Conservation (phyloP, 2,888 invertebrate species). For the Sepioteuthis lessoniana region DNA sequence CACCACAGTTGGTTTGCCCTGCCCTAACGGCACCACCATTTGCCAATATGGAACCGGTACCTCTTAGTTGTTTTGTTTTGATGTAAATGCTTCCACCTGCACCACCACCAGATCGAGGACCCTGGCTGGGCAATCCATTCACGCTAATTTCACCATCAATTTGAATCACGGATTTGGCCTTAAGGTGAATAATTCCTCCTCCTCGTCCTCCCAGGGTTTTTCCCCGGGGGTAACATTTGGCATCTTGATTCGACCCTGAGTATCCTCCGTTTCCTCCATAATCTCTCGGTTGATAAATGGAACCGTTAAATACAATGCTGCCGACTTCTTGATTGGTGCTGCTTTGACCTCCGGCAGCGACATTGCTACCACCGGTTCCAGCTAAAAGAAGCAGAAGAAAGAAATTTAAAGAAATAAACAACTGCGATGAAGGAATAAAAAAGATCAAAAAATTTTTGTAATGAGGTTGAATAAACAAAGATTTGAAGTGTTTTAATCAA, state of each 20-base stretch:
- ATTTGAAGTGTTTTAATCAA: too few relatives aligned
- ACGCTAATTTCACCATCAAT: slow-evolving; percentile 55
- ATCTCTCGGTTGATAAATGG: slow-evolving; percentile 59
- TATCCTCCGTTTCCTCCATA: slow-evolving; percentile 64
- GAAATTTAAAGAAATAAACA: background rate
- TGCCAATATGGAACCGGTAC: slow-evolving; percentile 57
- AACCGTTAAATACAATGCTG: slow-evolving; percentile 59
- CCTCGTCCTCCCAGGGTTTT: slow-evolving; percentile 59
- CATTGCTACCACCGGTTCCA: slow-evolving; percentile 62
- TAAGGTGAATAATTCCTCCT: slow-evolving; percentile 62
- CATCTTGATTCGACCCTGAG: slow-evolving; percentile 56
- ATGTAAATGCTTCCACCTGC: slow-evolving; percentile 64
- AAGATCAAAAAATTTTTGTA: too few relatives aligned
- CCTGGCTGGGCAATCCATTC: slow-evolving; percentile 57
- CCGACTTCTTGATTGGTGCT: slow-evolving; percentile 57
- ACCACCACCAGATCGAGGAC: slow-evolving; percentile 62
- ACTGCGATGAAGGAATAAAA: background rate
- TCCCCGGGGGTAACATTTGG: slow-evolving; percentile 52
- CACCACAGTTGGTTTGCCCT: slow-evolving; percentile 56
- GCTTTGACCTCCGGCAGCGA: slow-evolving; percentile 61
- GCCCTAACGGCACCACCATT: slow-evolving; percentile 56
- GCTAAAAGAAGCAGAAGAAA: slow-evolving; percentile 51
- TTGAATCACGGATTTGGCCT: slow-evolving; percentile 52
- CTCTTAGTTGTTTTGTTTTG: slow-evolving; percentile 53
- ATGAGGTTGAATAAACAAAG: too few relatives aligned